A percentile compares a stretch with the other conserved stretches of the same genome.
phyloP scores from a whole-genome alignment of 2,888 invertebrate species.

The Drosophila leonis region DNA sequence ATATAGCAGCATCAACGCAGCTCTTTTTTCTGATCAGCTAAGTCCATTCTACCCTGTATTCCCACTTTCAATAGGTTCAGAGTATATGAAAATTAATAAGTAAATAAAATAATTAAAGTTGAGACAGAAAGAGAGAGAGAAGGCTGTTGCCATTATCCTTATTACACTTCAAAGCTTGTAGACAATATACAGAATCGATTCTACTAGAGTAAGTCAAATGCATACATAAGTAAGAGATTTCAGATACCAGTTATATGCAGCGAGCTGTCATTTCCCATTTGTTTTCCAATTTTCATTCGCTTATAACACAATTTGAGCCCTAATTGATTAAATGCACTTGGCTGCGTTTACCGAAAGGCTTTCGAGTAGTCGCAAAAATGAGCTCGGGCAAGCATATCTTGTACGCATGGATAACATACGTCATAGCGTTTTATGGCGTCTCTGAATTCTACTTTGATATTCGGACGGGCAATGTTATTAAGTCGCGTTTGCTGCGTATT shows the following conservation, averaged over 20 bases:
- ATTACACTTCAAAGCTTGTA: neutral
- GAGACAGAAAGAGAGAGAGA: no score
- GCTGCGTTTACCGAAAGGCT: neutral
- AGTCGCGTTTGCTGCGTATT: slow-evolving; percentile 5
- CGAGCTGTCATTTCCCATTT: neutral
- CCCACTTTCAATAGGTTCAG: no score
- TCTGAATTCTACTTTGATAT: slow-evolving; percentile 17
- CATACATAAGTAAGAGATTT: neutral
- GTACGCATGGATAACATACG: slow-evolving; percentile 10
- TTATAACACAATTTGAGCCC: neutral
- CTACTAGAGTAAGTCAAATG: neutral
- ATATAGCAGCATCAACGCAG: no score
- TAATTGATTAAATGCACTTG: neutral
- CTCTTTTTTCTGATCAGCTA: neutral
- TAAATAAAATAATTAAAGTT: no score
- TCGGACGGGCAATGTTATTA: slow-evolving; percentile 1
- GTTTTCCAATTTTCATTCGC: neutral
- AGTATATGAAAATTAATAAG: no score
- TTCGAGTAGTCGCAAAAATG: slow-evolving; percentile 8
- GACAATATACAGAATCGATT: neutral
- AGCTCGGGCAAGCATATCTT: neutral
- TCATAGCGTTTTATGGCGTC: slow-evolving; percentile 10
- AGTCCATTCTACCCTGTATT: no score
- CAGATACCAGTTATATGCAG: neutral
- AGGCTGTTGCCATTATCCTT: neutral